phyloP scores from a whole-genome alignment of 2,797 vertebrate species.

The Sebastes minor region DNA sequence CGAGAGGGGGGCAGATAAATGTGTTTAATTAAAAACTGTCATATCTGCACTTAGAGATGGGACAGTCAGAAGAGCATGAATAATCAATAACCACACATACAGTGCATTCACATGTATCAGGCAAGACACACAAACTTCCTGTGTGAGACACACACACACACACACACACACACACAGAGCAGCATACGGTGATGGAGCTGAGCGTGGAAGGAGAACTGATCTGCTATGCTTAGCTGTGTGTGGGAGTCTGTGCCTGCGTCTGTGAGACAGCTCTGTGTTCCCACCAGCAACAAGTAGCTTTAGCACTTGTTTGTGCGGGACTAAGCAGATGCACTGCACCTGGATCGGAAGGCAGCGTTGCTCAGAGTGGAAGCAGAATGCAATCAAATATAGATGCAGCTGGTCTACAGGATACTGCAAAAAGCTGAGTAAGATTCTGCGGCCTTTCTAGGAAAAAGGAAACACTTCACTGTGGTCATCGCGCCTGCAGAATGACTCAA shows the following conservation, averaged over 20 bases:
- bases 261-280: conserved; percentile 11
- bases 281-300: conserved; percentile 38
- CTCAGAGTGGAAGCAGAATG: conserved; percentile 16
- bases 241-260: not conserved
- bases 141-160: not conserved
- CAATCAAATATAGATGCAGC: conserved; percentile 19
- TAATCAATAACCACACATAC: conserved; percentile 77
- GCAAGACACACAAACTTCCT: not conserved
- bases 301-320: conserved; percentile 5
- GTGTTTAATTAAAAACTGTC: conserved; percentile 87
- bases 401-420: conserved; percentile 8
- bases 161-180: not conserved
- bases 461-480: conserved; percentile 26
- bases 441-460: conserved; percentile 50
- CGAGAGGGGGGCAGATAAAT: conserved; percentile 81
- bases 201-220: conserved; percentile 22
- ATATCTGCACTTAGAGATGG: conserved; percentile 83
- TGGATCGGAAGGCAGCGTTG: not conserved
- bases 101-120: conserved; percentile 1
- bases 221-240: conserved; percentile 2
- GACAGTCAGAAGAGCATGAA: conserved; percentile 70
- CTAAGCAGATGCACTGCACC: conserved; percentile 35
- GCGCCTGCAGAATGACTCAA: conserved; percentile 37
- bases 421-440: conserved; percentile 23
- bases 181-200: not conserved